Evolutionary conservation across 2,888 invertebrate species (phyloP), one percentile per base, ranked within the genome.

Genomic region (Rotaria macrura): DNA sequence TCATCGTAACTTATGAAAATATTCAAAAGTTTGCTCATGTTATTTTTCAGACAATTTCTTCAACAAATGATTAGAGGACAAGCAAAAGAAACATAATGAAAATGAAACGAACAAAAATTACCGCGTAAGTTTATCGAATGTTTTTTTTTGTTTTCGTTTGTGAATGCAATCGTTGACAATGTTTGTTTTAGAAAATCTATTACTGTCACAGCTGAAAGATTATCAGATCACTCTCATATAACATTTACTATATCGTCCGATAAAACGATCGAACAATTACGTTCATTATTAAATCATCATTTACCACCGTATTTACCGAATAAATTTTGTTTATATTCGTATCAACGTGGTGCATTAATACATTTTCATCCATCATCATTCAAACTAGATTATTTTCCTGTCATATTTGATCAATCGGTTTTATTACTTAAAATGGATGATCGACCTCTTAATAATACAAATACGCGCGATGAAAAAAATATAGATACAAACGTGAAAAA

Each of bases 231-330:
- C 25, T 43, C 40, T 25, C 74, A 43, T 43, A 79, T 79, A 12
- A 79, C 79, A 79, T 79, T 79, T 43, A 38, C 79, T 7, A 79
- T 79, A 43, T 43, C 40, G n/a, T 79, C 79, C 10, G 79, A 79
- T n/a, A 43, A 79, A 43, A 79, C 79, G 43, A 79, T 79, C 43
- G 25, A 79, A 79, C 43, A 79, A 12, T 79, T 79, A n/a, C 40
- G 79, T n/a, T n/a, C 40, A 4, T 79, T 79, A n/a, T 79, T 79
- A 43, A 79, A 79, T 79, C n/a, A 79, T 79, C 79, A 79, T 79
- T 43, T 79, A 43, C 79, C 79, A n/a, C 79, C 79, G 9, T 23
- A 79, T 43, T n/a, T 12, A 25, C 9, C 40, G 1, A n/a, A 79
- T 79, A 38, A 40, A 43, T 79, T 79, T 43, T 38, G 43, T 43